phyloP scores from a whole-genome alignment of 2,113 vertebrate genomes.

The Sinocyclocheilus anshuiensis region DNA sequence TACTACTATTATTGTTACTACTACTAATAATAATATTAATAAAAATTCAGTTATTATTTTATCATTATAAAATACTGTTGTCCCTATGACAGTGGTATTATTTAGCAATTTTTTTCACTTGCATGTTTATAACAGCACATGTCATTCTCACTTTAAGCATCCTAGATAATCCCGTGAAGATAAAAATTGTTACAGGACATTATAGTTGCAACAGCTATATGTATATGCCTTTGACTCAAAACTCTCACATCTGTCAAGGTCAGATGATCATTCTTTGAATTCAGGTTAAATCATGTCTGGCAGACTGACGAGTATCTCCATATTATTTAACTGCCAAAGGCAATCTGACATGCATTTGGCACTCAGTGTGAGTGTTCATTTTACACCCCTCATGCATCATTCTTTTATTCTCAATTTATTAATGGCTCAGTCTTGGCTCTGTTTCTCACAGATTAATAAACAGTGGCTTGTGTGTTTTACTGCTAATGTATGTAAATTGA shows the following conservation, averaged over 20 bases:
- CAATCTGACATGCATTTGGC: conserved; percentile 5
- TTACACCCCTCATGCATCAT: background rate
- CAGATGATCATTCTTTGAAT: background rate
- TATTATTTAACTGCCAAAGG: background rate
- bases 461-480: conserved; percentile 38
- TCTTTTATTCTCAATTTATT: conserved; percentile 40
- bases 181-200: background rate
- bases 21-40: background rate
- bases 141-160: background rate
- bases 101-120: background rate
- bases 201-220: background rate
- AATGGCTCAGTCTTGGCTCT: conserved; percentile 44
- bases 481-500: conserved; percentile 52
- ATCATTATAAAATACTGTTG: background rate
- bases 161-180: background rate
- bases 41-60: background rate
- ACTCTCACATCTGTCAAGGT: background rate
- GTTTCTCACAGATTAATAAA: conserved; percentile 48
- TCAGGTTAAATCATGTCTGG: background rate
- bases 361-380: background rate
- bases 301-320: background rate
- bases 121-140: background rate
- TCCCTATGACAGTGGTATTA: background rate
- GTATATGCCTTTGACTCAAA: background rate
- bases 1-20: background rate